Conservation (phyloP, 37 sponge, comb jelly and placozoan genomes). For the Oscarella lobularis region DNA sequence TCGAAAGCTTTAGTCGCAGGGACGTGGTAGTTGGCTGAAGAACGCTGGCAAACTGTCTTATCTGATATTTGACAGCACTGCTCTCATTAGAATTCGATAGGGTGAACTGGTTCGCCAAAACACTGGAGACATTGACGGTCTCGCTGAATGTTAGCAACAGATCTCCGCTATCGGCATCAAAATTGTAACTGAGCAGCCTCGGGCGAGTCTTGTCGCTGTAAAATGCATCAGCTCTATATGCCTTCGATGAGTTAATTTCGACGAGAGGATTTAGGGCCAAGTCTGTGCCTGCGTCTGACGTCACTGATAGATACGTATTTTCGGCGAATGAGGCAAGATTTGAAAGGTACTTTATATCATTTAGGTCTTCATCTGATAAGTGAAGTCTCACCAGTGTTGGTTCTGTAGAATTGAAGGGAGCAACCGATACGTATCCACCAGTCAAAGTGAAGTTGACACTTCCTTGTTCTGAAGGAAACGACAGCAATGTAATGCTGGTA, state of each 20-base stretch:
- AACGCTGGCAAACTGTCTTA: neutral
- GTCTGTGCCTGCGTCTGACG: conserved; percentile 27
- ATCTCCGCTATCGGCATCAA: conserved; percentile 40
- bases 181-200: conserved; percentile 27
- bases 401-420: neutral
- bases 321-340: conserved; percentile 33
- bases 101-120: neutral
- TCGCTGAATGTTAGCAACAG: conserved; percentile 57
- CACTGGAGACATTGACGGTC: conserved; percentile 12
- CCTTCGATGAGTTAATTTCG: neutral
- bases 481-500: neutral
- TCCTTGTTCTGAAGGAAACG: neutral
- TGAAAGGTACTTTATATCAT: conserved; percentile 47
- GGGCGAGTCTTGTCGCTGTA: conserved; percentile 61
- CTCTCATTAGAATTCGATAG: neutral
- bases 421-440: neutral
- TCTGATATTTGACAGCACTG: neutral
- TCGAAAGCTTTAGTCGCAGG: conserved; percentile 30
- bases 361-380: conserved; percentile 25
- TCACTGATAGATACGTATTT: conserved; percentile 54
- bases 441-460: conserved; percentile 6
- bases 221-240: neutral
- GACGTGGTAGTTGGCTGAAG: conserved; percentile 24
- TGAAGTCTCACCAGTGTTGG: neutral
- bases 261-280: conserved; percentile 9